Evolutionary conservation across 2,797 vertebrate genomes (phyloP), one percentile per base, ranked within the genome.

Genomic region (Falco columbarius): DNA sequence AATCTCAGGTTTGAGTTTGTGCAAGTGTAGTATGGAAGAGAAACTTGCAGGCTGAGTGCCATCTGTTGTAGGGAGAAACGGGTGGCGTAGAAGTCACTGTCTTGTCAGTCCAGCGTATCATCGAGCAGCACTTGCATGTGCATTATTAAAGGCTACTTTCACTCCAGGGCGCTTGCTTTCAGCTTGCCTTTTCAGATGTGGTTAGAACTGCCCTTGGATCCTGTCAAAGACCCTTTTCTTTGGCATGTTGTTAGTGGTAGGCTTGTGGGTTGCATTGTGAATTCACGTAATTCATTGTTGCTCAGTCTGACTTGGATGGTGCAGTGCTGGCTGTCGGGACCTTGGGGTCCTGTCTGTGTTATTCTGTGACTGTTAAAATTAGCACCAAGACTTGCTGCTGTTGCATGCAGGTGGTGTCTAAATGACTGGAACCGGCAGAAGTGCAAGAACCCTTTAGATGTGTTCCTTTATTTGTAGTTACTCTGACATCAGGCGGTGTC

Each of bases 21-120:
- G 34, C 7, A 10, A 10, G 38, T 8, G 27, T 3, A 4, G 58
- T 3, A 3, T 6, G 3, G 0, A 14, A 46, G 49, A 46, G 81
- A 44, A 67, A 0, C 47, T 18, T 27, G n/a, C 32, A n/a, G 40
- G 7, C 7, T 0, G 6, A 65, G n/a, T 38, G 56, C 62, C 46
- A 3, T 10, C 47, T 30, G 11, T 29, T 36, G 24, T 32, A 14
- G 59, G 68, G 36, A 29, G 54, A 34, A 47, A 1, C 2, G 4
- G 44, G 77, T 34, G 24, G 4, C 3, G 13, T 12, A 18, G 11
- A 49, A 58, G 79, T 6, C 3, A 1, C 52, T 51, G 68, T 44
- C 40, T 61, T 86, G 63, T 52, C 40, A 16, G 26, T 9, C 23
- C 29, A 4, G 0, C 2, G 10, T 29, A 6, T 59, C 65, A 1